Conservation (phyloP, 2,113 vertebrate genomes). For the Tragulus kanchil region DNA sequence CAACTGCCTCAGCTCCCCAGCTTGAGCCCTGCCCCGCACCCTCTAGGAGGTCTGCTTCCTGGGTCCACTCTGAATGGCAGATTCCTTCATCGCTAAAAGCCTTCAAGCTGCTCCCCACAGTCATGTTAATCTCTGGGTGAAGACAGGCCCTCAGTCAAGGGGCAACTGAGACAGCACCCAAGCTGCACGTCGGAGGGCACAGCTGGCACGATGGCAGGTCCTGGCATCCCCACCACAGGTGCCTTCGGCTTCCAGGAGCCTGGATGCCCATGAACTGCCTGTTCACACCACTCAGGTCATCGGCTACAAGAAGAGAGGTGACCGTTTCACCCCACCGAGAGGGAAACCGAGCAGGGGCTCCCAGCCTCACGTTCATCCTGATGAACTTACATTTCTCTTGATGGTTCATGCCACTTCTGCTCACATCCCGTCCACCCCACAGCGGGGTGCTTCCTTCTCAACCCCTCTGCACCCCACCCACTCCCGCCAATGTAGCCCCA, state of each 20-base stretch:
- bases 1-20: neutral
- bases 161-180: neutral
- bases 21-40: neutral
- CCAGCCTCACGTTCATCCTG: neutral
- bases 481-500: neutral
- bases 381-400: neutral
- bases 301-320: neutral
- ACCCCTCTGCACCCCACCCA: neutral
- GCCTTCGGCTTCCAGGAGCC: neutral
- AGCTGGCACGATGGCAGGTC: neutral
- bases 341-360: neutral
- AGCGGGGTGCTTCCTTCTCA: neutral
- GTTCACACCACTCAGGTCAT: neutral
- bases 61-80: neutral
- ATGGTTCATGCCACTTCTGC: neutral
- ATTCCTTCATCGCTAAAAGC: neutral
- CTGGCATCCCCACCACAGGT: neutral
- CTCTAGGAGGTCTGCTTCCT: neutral
- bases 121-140: neutral
- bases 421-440: neutral
- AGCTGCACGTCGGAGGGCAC: neutral
- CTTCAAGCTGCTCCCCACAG: neutral
- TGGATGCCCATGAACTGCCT: neutral
- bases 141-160: neutral
- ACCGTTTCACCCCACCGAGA: neutral